phyloP scores from a whole-genome alignment of 2,797 vertebrate genomes.

The Sebastes kiyomatsui region DNA sequence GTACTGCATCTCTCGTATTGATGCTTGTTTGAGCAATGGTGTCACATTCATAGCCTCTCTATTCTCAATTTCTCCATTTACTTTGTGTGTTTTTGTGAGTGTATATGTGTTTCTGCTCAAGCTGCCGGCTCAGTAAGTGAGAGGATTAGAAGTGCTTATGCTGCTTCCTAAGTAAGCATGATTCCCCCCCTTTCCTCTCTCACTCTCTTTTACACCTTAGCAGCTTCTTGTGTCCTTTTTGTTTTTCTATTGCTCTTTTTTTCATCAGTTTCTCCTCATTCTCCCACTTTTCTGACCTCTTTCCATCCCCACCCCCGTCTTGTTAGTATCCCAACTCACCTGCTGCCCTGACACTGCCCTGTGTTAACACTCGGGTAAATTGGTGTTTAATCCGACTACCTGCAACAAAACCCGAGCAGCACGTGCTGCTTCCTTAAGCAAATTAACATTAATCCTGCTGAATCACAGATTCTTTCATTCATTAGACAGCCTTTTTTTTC shows the following conservation, averaged over 20 bases:
- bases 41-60: neutral
- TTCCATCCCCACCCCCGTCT: neutral
- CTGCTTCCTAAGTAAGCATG: conserved; percentile 59
- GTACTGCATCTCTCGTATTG: conserved; percentile 46
- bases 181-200: conserved; percentile 28
- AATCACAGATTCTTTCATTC: conserved; percentile 13
- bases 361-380: neutral
- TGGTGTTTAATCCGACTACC: conserved; percentile 34
- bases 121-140: conserved; percentile 50
- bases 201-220: neutral
- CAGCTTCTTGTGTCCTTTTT: neutral
- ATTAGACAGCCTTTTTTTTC: neutral
- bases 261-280: neutral
- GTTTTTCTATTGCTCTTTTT: neutral
- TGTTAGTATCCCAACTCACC: neutral
- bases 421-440: conserved; percentile 44
- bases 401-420: conserved; percentile 41
- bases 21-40: neutral
- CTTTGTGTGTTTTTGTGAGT: neutral
- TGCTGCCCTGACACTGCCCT: neutral
- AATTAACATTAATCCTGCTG: conserved; percentile 49
- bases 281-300: neutral
- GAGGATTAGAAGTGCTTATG: conserved; percentile 64
- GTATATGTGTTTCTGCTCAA: conserved; percentile 24
- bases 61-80: neutral